Percentiles rank a stretch among this genome's conserved stretches.
Conservation (phyloP, 2,113 vertebrate species). For the Pseudonaja textilis region DNA sequence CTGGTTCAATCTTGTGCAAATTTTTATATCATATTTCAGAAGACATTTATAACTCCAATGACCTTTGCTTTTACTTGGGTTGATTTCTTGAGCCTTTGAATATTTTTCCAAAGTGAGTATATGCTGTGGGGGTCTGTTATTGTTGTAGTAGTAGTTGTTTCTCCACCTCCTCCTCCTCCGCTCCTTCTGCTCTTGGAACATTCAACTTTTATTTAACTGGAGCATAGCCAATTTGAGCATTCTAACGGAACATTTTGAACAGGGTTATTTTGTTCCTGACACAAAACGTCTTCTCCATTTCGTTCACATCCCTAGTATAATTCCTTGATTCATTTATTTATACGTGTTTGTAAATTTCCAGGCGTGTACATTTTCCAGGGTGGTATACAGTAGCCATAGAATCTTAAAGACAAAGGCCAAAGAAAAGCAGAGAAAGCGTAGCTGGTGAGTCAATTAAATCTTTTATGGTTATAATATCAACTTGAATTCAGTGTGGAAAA, state of each 20-base stretch:
- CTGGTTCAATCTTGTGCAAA: background rate
- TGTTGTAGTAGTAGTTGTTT: background rate
- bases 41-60: background rate
- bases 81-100: background rate
- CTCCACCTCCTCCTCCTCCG: too few species aligned
- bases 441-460: background rate
- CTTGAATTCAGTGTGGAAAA: background rate
- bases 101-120: background rate
- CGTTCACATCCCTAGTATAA: background rate
- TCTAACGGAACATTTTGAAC: background rate
- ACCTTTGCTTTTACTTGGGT: background rate
- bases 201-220: background rate
- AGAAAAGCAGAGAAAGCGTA: background rate
- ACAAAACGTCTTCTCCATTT: background rate
- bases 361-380: background rate
- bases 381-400: background rate
- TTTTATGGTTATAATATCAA: background rate
- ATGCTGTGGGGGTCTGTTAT: background rate
- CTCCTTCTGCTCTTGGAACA: background rate
- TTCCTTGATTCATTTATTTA: background rate
- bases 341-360: background rate
- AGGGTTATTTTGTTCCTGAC: background rate
- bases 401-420: background rate
- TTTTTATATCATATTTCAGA: background rate
- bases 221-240: background rate